Evolutionary conservation across 1,140 invertebrate species (phyloP).

Genomic region (Vanessa tameamea): DNA sequence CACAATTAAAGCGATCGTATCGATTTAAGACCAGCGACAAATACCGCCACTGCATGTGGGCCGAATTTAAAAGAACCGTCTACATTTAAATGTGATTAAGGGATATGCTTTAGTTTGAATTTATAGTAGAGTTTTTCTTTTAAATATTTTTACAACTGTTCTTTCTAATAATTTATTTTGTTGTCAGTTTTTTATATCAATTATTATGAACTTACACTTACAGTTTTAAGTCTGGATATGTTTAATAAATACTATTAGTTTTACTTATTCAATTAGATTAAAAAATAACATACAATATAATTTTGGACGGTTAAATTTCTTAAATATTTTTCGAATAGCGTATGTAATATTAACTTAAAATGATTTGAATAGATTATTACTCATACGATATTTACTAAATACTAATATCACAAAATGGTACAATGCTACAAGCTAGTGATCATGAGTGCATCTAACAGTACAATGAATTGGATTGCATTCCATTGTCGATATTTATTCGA

Average conservation of each 20-base stretch:
- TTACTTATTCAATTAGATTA: too few relatives aligned
- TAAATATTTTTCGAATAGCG: too few relatives aligned
- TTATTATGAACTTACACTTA: too few relatives aligned
- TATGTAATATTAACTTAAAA: too few relatives aligned
- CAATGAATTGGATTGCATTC: slow-evolving; percentile 17
- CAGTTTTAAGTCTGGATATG: too few relatives aligned
- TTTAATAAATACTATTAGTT: too few relatives aligned
- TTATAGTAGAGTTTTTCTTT: not conserved
- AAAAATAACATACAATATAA: too few relatives aligned
- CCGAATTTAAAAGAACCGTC: slow-evolving; percentile 39
- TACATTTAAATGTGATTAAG: slow-evolving; percentile 1
- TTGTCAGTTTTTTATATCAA: too few relatives aligned
- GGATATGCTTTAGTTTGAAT: not conserved
- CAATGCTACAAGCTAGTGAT: not conserved
- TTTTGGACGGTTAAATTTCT: too few relatives aligned
- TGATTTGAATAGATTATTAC: too few relatives aligned
- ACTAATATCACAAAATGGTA: not conserved
- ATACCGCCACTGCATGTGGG: slow-evolving; percentile 49
- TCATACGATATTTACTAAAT: not conserved
- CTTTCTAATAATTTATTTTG: not conserved
- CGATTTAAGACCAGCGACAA: slow-evolving; percentile 52
- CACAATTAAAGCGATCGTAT: slow-evolving; percentile 64
- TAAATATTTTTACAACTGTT: too few relatives aligned
- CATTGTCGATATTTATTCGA: slow-evolving; percentile 31
- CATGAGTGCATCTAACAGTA: slow-evolving; percentile 22